A percentile compares a stretch with the other conserved stretches of the same genome.
phyloP scores from a whole-genome alignment of 30 jellyfish, hydroid and myxozoan species.

The Nemopilema nomurai region DNA sequence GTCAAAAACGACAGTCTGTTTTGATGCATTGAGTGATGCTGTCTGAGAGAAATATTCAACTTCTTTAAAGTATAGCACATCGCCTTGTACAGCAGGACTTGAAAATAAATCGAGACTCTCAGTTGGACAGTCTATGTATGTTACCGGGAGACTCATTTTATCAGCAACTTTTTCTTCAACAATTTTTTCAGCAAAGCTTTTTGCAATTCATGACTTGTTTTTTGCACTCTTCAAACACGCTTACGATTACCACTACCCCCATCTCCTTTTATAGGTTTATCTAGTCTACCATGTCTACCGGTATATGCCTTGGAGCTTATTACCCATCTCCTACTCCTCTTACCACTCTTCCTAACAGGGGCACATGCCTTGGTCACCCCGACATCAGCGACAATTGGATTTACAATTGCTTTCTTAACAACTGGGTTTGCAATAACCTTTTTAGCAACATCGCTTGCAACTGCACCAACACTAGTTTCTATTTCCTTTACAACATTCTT shows the following conservation, averaged over 20 bases:
- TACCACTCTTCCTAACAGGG: not conserved
- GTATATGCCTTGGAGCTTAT: not conserved
- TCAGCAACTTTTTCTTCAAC: not conserved
- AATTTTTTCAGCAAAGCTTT: not conserved
- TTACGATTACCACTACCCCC: not conserved
- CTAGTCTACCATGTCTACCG: not conserved
- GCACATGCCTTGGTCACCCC: not conserved
- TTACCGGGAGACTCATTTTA: not conserved
- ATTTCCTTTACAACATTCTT: not conserved
- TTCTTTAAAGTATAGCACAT: constrained; percentile 1
- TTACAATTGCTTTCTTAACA: not conserved
- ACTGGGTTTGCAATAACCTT: not conserved
- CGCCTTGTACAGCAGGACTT: not conserved
- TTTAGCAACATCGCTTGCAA: not conserved
- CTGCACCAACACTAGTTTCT: too few relatives aligned
- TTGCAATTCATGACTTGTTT: not conserved
- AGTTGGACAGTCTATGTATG: constrained; percentile 8
- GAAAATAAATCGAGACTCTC: not conserved
- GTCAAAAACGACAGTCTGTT: not conserved
- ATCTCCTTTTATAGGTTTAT: not conserved
- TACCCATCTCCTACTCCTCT: not conserved
- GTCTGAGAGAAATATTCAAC: constrained; percentile 8
- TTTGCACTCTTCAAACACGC: not conserved
- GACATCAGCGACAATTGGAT: not conserved
- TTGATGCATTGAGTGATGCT: constrained; percentile 2